Base-by-base conservation (phyloP, 2,113 vertebrate species). In the Polypterus senegalus region DNA sequence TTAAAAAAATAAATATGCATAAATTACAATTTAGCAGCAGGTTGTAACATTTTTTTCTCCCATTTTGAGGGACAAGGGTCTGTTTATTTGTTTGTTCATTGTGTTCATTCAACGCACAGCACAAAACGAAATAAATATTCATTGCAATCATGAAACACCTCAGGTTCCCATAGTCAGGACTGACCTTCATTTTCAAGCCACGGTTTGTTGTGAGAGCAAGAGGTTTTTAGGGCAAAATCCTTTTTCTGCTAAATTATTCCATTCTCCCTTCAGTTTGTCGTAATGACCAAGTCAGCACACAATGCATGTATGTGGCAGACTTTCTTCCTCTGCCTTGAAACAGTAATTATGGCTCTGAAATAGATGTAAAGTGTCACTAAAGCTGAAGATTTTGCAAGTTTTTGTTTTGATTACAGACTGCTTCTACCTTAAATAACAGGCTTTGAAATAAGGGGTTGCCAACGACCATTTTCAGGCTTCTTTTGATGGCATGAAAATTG, bases 401-500 rank as follows among this genome's bases (percentile, higher is more conserved):
- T 89, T 91, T 83, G 82, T 83, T 90, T 84, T 93, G 88, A 93
- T 94, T 92, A 92, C 84, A 91, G 89, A 90, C 88, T 88, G 89
- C 86, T 85, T 88, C 88, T 88, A 86, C 87, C 81, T 86, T 77
- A 97, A 97, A 97, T 98, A 93, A 96, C 88, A 97, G 92, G 90
- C 88, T 97, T 89, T 84, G 77, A 90, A 94, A 97, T 97, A 89
- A 97, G 89, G 88, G 92, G 88, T 85, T 96, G 92, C 91, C 93
- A 98, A 76, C 80, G 68, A 76, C 78, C 74, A 69, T 77, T 78
- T 76, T 71, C 73, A 71, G 66, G 82, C 81, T 85, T 88, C 84
- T 89, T 83, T 86, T 81, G 91, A 91, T 89, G 91, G 89, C 86
- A 84, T 83, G 81, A 86, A 92, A 92, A 93, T 91, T 90, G 88